These are phyloP conservation scores for Aegypius monachus DNA, from an alignment of 2,113 vertebrate species.

Conservation along the genomic window DNA sequence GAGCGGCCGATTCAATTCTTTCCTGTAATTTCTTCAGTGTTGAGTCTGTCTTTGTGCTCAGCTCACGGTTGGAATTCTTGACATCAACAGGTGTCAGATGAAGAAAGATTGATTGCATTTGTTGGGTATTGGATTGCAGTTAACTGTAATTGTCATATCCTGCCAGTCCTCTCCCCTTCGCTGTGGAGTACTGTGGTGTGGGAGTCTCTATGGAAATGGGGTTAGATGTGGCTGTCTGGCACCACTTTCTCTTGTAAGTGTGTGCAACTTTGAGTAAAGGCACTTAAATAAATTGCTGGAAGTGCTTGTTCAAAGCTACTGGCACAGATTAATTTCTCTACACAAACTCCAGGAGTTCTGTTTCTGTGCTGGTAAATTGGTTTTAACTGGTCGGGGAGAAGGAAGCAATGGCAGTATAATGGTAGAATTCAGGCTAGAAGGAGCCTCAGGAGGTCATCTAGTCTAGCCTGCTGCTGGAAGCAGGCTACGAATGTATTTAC, in stretches of 20 bases:
- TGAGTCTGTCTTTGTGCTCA: not conserved
- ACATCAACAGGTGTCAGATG: fast-evolving
- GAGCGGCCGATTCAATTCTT: fast-evolving
- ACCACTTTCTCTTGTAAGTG: not conserved
- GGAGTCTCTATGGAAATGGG: not conserved
- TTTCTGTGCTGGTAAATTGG: not conserved
- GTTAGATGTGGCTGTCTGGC: not conserved
- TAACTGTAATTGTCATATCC: not conserved
- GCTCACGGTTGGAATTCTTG: not conserved
- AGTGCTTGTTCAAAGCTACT: not conserved
- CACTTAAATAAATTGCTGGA: not conserved
- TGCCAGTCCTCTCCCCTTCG: not conserved
- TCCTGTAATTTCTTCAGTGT: not conserved
- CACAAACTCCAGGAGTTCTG: not conserved
- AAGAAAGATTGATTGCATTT: not conserved
- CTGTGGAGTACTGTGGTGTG: not conserved
- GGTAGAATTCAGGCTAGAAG: not conserved
- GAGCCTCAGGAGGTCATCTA: not conserved
- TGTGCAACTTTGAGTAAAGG: not conserved
- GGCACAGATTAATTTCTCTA: not conserved
- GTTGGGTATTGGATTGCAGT: not conserved
- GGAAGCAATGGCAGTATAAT: not conserved
- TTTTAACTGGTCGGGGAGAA: not conserved
- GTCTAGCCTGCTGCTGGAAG: not conserved
- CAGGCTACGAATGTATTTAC: not conserved